Conservation (phyloP, 1,140 invertebrate species). For the Coelopa frigida region DNA sequence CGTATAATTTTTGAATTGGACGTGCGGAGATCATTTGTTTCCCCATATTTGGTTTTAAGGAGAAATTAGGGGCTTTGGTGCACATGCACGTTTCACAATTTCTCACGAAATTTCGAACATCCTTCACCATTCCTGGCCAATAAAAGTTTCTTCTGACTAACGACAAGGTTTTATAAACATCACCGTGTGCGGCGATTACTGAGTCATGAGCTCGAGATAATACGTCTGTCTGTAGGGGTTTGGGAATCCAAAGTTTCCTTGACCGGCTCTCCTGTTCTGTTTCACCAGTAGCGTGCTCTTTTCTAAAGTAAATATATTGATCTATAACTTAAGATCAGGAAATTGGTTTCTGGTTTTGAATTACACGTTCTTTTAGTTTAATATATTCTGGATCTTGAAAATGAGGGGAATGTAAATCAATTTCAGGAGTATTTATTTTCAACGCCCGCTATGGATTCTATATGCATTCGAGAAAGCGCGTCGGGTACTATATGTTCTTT, state of each 20-base stretch:
- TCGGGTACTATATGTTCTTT: not conserved
- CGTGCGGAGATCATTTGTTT: not conserved
- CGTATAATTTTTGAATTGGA: no score
- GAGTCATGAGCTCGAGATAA: not conserved
- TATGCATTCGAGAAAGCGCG: not conserved
- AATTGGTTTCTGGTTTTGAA: no score
- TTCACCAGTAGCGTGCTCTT: no score
- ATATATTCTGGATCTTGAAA: not conserved
- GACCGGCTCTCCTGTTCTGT: no score
- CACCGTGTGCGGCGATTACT: not conserved
- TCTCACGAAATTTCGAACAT: not conserved
- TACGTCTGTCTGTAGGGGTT: not conserved
- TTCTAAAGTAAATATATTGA: no score
- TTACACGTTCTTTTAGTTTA: no score
- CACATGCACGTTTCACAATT: not conserved
- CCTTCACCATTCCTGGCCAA: constrained; percentile 3
- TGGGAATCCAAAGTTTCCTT: constrained; percentile 8
- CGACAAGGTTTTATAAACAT: not conserved
- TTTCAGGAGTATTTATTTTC: not conserved
- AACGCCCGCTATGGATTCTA: not conserved
- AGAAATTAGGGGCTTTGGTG: not conserved
- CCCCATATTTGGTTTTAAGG: not conserved
- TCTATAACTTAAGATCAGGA: no score
- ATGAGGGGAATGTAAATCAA: not conserved
- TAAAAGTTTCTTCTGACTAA: not conserved